Base-by-base conservation (phyloP, 2,797 vertebrate genomes). In the Lutra lutra region DNA sequence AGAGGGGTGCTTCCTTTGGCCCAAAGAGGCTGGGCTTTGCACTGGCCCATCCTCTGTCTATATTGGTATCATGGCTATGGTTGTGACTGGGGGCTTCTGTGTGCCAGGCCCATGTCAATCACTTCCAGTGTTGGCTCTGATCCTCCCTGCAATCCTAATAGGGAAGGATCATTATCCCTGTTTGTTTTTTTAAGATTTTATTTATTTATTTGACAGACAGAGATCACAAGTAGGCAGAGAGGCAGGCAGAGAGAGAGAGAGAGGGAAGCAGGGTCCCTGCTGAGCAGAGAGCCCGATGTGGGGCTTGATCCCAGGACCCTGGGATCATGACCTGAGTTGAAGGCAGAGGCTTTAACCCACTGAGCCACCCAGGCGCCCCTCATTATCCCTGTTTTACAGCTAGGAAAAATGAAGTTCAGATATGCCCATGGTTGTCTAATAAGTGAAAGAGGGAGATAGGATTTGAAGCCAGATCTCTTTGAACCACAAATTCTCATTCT, bases 391-490 rank as follows among this genome's bases (percentile, higher is more conserved):
- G 2, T 91, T 87, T 89, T 94, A 58, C 27, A 94, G 25, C 58
- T 35, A 73, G 56, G 58, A 75, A 93, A 93, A 84, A 27, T 51
- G 40, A 92, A 96, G 35, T 62, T 90, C 46, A 93, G 66, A 94
- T 79, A 85, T 93, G 80, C 32, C 56, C 15, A 78, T 9, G 2
- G 0, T 68, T 92, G 35, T 89, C 68, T 54, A 77, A 27, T 62
- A 84, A 80, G 38, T 94, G 64, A 90, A 87, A 48, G 43, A 77
- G 12, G 40, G 46, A 94, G 32, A 80, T 48, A 38, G 83, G 46
- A 78, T 91, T 94, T 94, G 86, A 94, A 91, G 40, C 46, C 72
- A n/a, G 17, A 60, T 68, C 20, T 66, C 48, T 89, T 62, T 91
- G 75, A 96, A 80, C 21, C 35, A 86, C 8, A 64, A 86, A 48